Base-by-base conservation (phyloP, 2,113 vertebrate species). In the Anolis carolinensis region DNA sequence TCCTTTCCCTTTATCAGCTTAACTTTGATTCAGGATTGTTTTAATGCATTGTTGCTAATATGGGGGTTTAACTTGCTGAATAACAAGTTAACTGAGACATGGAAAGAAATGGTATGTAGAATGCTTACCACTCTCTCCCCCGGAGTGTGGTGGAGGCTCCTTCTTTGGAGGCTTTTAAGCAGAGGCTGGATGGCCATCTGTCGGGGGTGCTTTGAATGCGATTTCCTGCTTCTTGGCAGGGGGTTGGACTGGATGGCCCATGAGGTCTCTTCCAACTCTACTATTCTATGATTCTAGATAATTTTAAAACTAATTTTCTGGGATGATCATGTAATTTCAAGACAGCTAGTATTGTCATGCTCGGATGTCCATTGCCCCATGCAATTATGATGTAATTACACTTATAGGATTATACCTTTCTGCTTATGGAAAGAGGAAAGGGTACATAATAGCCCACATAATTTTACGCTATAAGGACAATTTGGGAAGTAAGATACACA, bases 301-400 rank as follows among this genome's bases (percentile, higher is more conserved):
- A n/a, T 73, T 88, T 86, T 68, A 82, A 82, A 75, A 68, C 82
- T 77, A 81, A 77, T 59, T 81, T 81, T 89, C 90, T 86, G n/a
- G 16, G 68, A 72, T 5, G 16, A 13, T 55, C 81, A 72, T 20
- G 34, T 52, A 52, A 67, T 55, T 59, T 16, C 59, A 86, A 81
- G 59, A 87, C 75, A 39, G 86, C 68, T 85, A 78, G 16, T 75
- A 83, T 72, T 36, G 1, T 68, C 39, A 48, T 0, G 0, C 18
- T 83, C 44, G 67, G 55, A 90, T 67, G 71, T 81, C 72, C 48
- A 23, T 16, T 18, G 0, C 30, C 71, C 0, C 50, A 73, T 36
- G 70, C 25, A 73, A 83, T 83, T 83, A 59, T 83, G 25, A 23
- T 39, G 13, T 32, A 83, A 59, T 73, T 83, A 83, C 25, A 72